phyloP scores from a whole-genome alignment of 2,113 vertebrate species.

The Caloenas nicobarica region DNA sequence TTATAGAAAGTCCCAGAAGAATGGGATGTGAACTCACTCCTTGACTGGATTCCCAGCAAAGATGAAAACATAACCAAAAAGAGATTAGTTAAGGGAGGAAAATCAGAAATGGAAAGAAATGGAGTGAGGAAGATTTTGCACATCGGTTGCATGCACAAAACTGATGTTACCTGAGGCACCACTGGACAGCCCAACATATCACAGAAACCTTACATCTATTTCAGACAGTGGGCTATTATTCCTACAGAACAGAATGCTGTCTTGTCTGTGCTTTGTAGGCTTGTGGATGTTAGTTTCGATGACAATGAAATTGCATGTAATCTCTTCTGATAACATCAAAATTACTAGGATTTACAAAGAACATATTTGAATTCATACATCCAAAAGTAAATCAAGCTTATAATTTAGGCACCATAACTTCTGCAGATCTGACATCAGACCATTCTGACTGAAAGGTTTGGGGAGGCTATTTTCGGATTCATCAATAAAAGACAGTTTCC shows the following conservation, averaged over 20 bases:
- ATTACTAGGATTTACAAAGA: constrained; percentile 46
- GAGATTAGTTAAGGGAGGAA: neutral
- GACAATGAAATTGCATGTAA: constrained; percentile 41
- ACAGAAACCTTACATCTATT: constrained; percentile 6
- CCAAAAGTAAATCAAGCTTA: constrained; percentile 37
- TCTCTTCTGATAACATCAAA: constrained; percentile 42
- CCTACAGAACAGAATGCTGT: neutral
- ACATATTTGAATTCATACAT: constrained; percentile 21
- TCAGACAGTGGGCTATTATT: constrained; percentile 3
- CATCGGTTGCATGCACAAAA: neutral
- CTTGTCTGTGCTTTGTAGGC: neutral
- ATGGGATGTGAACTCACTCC: neutral
- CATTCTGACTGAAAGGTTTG: constrained; percentile 12
- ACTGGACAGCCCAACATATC: neutral
- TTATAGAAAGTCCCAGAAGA: neutral
- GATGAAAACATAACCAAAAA: neutral
- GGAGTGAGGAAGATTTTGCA: neutral
- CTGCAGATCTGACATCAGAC: constrained; percentile 8
- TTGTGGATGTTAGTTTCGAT: neutral
- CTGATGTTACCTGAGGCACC: neutral
- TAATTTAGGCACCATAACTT: constrained; percentile 31
- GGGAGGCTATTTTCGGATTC: neutral
- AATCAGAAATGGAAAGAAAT: neutral
- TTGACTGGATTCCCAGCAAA: neutral
- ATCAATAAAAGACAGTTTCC: constrained; percentile 8